These are phyloP conservation scores for Lamprotornis superbus DNA, from an alignment of 2,113 vertebrate genomes.

Conservation along the genomic window DNA sequence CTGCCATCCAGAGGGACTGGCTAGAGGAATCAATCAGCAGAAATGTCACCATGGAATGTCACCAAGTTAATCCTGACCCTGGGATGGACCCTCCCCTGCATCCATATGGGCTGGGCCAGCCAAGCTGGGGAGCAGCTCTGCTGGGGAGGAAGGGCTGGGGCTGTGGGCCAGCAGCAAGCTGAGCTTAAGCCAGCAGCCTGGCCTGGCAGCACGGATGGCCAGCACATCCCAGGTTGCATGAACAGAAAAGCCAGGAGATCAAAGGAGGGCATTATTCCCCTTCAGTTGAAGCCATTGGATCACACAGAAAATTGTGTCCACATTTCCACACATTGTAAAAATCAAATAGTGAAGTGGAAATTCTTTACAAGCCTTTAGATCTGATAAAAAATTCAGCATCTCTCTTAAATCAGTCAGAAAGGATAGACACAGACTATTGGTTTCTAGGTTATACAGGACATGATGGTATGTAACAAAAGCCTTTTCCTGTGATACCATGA, in stretches of 20 bases:
- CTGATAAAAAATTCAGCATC: background rate
- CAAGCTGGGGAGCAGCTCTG: background rate
- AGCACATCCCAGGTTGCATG: background rate
- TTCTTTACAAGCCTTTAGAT: background rate
- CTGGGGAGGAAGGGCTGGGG: background rate
- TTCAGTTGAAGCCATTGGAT: background rate
- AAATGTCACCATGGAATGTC: background rate
- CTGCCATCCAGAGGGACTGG: background rate
- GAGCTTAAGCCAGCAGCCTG: background rate
- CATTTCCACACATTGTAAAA: background rate
- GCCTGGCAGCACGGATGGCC: background rate
- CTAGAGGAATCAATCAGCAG: background rate
- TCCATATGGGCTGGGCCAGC: background rate
- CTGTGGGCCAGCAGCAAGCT: background rate
- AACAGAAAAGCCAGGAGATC: background rate
- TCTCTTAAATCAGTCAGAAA: background rate
- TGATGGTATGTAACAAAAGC: background rate
- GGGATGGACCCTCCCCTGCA: too few relatives aligned
- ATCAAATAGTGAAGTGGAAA: background rate
- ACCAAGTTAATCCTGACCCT: background rate
- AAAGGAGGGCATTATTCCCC: background rate
- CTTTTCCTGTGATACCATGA: background rate
- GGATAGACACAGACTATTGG: background rate
- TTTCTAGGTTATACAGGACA: background rate
- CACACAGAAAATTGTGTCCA: background rate